These are phyloP conservation scores for Stichodactyla mertensii DNA, from an alignment of 64 coral and sea anemone genomes.

Conservation along the genomic window DNA sequence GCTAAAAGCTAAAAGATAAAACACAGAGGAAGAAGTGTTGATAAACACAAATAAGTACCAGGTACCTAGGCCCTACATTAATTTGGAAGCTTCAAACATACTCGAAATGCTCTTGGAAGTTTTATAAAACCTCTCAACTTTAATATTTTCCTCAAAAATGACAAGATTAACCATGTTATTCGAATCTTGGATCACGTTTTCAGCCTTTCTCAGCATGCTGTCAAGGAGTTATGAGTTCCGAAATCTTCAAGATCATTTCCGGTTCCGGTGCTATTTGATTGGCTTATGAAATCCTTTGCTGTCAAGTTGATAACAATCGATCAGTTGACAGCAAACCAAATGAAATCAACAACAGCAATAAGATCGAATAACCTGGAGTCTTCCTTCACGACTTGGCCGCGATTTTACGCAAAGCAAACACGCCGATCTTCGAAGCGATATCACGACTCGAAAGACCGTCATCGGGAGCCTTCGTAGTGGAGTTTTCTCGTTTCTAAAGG, in stretches of 20 bases:
- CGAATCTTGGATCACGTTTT: neutral
- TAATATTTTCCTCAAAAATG: too few species aligned
- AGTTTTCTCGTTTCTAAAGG: neutral
- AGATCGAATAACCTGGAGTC: constrained; percentile 21
- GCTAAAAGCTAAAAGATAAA: constrained; percentile 8
- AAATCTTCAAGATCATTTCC: constrained; percentile 2
- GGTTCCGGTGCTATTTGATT: constrained; percentile 28
- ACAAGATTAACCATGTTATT: too few species aligned
- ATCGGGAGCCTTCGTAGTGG: neutral
- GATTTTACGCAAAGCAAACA: constrained; percentile 1
- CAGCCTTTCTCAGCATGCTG: neutral
- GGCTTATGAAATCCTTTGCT: constrained; percentile 16
- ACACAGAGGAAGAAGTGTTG: neutral
- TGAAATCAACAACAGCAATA: constrained; percentile 27
- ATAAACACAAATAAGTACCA: neutral
- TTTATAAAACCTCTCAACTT: too few species aligned
- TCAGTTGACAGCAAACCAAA: constrained; percentile 14
- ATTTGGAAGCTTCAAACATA: too few species aligned
- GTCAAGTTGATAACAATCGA: constrained; percentile 26
- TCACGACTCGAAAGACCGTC: neutral
- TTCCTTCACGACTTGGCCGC: neutral
- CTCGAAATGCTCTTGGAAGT: too few species aligned
- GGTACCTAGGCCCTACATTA: too few species aligned
- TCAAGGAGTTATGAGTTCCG: neutral
- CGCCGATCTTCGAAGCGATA: neutral